Evolutionary conservation across 2,888 invertebrate species (phyloP), one percentile per base, ranked within the genome.

Genomic region (Meteorus colon): DNA sequence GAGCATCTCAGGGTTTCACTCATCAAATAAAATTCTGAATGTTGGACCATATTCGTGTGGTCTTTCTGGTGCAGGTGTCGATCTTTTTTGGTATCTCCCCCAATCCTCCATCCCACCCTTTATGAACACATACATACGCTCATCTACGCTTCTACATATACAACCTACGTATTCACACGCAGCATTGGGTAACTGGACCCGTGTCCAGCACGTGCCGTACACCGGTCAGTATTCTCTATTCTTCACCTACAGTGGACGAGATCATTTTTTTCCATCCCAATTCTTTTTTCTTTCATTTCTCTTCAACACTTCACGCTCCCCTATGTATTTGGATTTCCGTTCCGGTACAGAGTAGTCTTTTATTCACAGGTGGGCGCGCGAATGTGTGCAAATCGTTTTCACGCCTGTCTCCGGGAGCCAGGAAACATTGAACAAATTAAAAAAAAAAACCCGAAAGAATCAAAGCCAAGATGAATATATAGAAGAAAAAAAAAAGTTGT

Each of bases 151-250:
- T 14, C 45, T 14, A 45, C 10, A 10, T 14, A 14, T n/a, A n/a
- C 3, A 24, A 24, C 16, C 0, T 48, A 48, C 4, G 16, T 3
- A 55, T 55, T n/a, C n/a, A 55, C 55, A 24, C 19, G 19, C 24
- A 55, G 55, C 24, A 55, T 55, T 34, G 41, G 27, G 63, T 37
- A 70, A 76, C 74, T 77, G 75, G 77, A 78, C 76, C 72, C 19
- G 73, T 70, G 70, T 75, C 73, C 71, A 79, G 74, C 77, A 81
- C 77, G 79, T 81, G 78, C 77, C 76, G 68, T 19, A 55, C 55
- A 55, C 37, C 69, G 79, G 81, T 77, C 78, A 79, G 65, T 65
- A 24, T 41, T 41, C 41, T 24, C n/a, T 1, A 55, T 55, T 24
- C 34, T 62, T 14, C 12, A 62, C n/a, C 62, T 31, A 29, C 5